Evolutionary conservation across 2,113 vertebrate genomes (phyloP).

Genomic region (Mixornis gularis): DNA sequence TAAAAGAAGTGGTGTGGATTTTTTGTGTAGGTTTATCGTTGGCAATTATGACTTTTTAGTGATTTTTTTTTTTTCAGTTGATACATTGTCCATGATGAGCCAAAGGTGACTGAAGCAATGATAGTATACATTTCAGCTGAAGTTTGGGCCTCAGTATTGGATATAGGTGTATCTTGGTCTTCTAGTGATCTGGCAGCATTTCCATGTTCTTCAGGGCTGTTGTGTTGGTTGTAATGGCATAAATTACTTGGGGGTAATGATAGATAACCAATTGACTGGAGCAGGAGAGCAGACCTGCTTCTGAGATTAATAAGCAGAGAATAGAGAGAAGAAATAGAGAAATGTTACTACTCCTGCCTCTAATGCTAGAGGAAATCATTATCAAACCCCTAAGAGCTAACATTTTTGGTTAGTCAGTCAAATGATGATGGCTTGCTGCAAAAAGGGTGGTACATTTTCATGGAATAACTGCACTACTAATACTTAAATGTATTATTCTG

Average conservation of each 20-base stretch:
- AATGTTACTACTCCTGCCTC: background rate
- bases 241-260: slow-evolving; percentile 9
- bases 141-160: background rate
- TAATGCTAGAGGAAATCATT: background rate
- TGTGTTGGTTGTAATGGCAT: background rate
- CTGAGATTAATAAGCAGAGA: background rate
- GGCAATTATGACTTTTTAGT: background rate
- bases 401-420: slow-evolving; percentile 2
- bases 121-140: background rate
- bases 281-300: background rate
- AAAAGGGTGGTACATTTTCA: background rate
- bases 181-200: background rate
- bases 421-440: slow-evolving; percentile 20
- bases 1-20: background rate
- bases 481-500: background rate
- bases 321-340: background rate
- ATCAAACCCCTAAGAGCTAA: background rate
- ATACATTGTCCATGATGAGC: background rate
- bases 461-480: background rate
- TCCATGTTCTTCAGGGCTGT: background rate
- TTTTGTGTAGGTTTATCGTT: background rate
- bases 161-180: background rate
- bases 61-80: background rate
- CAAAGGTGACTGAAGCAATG: background rate
- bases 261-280: background rate